Base-by-base conservation (phyloP, 2,113 vertebrate species). In the Coreoperca whiteheadi region DNA sequence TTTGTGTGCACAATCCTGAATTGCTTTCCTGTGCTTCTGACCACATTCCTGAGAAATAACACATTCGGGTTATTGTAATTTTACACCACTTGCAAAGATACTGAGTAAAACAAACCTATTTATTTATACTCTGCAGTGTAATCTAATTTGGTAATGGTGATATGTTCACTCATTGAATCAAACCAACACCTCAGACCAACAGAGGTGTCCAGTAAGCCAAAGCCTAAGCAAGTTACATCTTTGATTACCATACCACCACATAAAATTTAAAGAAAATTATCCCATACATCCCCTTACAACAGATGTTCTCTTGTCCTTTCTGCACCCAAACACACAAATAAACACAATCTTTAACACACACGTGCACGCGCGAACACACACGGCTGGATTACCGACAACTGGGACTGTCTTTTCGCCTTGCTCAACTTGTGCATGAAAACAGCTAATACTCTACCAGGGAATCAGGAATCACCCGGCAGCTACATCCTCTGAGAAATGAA, bases 401-500 rank as follows among this genome's bases (percentile, higher is more conserved):
- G 78, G 75, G 87, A 85, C 84, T 57, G 68, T 87, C 66, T 86
- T 79, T 34, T 67, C 1, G 54, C 60, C 60, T 63, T 32, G 75
- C 89, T 85, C 84, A 87, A 84, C 78, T 86, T 85, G 89, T 57
- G 77, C 83, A 69, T 75, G 85, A 92, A 91, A 90, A 83, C 79
- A 83, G 81, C 88, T 93, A 90, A 95, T 93, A 89, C 84, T 83
- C 72, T 82, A 80, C 72, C 65, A 28, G 74, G 66, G 77, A 91
- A 84, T 85, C 82, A 81, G 87, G 88, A 92, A 92, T 92, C 91
- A 87, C 88, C 88, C 83, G 2, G 68, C 87, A 86, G 85, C 89
- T 81, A 81, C 85, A 66, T 92, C 90, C 83, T 78, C 84, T 43
- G 85, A 94, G 91, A 92, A 93, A 93, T 90, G 89, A 95, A 93